Percentiles rank a stretch among this genome's conserved stretches.
Evolutionary conservation across 2,113 vertebrate species (phyloP).

Genomic region (Tursiops truncatus): DNA sequence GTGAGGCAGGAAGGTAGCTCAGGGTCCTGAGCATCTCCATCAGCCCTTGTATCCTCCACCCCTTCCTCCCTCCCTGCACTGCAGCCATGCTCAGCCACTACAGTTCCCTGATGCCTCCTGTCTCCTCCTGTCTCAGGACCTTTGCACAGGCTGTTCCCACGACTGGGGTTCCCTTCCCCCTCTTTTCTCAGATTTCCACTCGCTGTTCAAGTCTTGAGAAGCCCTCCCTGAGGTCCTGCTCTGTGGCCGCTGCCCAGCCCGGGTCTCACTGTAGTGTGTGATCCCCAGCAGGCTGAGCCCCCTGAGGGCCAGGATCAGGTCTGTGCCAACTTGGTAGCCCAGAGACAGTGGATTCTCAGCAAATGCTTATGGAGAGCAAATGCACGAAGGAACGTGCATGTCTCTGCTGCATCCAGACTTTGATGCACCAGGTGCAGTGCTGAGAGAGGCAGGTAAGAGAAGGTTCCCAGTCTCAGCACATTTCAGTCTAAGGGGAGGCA

Average conservation of each 20-base stretch:
- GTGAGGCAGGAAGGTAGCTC: neutral
- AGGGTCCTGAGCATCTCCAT: neutral
- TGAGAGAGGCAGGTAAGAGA: neutral
- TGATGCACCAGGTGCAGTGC: neutral
- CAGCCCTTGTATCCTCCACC: neutral
- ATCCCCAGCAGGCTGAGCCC: neutral
- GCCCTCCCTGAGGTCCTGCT: neutral
- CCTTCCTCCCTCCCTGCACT: neutral
- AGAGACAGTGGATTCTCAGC: neutral
- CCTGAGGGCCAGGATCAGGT: neutral
- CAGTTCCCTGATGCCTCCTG: accelerated
- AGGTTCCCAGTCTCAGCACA: neutral
- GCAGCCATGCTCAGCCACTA: too few relatives aligned
- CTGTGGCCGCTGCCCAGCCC: neutral
- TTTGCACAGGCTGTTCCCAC: neutral
- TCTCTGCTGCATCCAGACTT: neutral
- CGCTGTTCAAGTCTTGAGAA: neutral
- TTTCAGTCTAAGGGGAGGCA: neutral
- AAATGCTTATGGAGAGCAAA: neutral
- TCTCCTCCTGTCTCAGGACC: neutral
- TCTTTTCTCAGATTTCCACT: neutral
- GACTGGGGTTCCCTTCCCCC: too few relatives aligned
- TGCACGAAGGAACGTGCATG: accelerated
- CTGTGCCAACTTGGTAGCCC: neutral
- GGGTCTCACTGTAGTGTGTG: neutral